Evolutionary conservation across 2,888 invertebrate genomes (phyloP), one percentile per base, ranked within the genome.

Genomic region (Seira musarum): DNA sequence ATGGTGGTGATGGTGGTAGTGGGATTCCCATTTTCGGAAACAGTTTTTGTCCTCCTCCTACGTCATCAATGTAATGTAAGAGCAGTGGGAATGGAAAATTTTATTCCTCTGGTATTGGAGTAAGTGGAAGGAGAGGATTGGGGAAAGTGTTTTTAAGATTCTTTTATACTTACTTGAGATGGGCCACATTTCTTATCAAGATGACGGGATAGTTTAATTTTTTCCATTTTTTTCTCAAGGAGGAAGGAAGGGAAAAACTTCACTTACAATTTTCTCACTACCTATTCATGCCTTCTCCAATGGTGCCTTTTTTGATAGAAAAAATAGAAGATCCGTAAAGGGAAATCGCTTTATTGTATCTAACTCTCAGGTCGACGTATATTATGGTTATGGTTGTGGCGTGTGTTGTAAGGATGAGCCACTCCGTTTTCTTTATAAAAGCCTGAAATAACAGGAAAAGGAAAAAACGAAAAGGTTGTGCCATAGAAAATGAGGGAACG

Each of bases 381-480:
- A 8, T 8, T 8, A 30, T 30, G 8, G 30, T 30, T 30, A 5
- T 30, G 30, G 30, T 30, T 5, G 30, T 30, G 30, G 30, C 30
- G 30, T 30, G 30, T 30, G 30, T 8, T 30, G 30, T 8, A 8
- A 30, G 30, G 30, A 30, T 30, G 30, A 30, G 30, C 30, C 30
- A 30, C 30, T 30, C 30, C 30, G 30, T 30, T 49, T 49, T 13
- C 15, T 49, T n/a, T 3, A 15, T 8, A 49, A 49, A 13, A 3
- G 49, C 49, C 15, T 49, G 49, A 49, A 49, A 49, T n/a, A 49
- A 49, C 10, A 21, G 60, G 60, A 60, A 60, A n/a, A 21, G 60
- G 60, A 60, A 21, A n/a, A n/a, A 60, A n/a, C 49, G 22, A 60
- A 60, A 60, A 21, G 60, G 60, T 21, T 60, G 60, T 60, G 60